A percentile compares a stretch with the other conserved stretches of the same genome.
phyloP scores from a whole-genome alignment of 2,113 vertebrate genomes.

The Galeopterus variegatus region DNA sequence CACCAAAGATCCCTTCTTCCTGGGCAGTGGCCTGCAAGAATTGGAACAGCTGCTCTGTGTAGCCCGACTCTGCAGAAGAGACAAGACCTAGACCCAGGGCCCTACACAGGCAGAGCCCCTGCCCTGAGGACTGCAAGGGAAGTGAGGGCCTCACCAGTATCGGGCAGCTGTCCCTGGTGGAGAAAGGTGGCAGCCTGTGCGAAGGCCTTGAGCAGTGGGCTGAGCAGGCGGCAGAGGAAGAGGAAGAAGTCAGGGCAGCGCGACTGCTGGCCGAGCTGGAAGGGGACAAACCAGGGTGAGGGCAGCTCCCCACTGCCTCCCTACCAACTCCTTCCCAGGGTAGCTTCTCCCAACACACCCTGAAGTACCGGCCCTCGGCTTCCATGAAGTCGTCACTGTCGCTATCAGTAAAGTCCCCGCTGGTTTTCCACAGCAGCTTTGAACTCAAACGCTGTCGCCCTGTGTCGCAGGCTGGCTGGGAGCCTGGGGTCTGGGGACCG shows the following conservation, averaged over 20 bases:
- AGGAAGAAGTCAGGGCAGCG: constrained; percentile 92
- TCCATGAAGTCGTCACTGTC: constrained; percentile 91
- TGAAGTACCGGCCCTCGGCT: constrained; percentile 88
- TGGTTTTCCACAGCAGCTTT: constrained; percentile 84
- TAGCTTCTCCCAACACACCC: constrained; percentile 85
- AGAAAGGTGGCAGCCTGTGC: constrained; percentile 88
- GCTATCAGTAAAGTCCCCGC: constrained; percentile 90
- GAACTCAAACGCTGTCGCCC: constrained; percentile 78
- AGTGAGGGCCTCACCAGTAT: constrained; percentile 71
- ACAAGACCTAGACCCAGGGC: neutral
- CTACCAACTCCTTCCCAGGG: rapidly evolving
- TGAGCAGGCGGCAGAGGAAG: constrained; percentile 94
- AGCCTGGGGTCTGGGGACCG: constrained; percentile 34
- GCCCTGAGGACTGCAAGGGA: constrained; percentile 41
- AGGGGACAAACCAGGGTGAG: neutral
- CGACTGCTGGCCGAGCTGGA: constrained; percentile 91
- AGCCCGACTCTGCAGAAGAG: constrained; percentile 86
- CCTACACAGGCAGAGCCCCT: neutral
- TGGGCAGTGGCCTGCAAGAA: constrained; percentile 90
- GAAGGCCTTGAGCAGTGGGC: constrained; percentile 91
- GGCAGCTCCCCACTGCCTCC: neutral
- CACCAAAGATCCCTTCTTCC: constrained; percentile 90
- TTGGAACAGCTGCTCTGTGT: constrained; percentile 87
- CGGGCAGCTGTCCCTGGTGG: constrained; percentile 67
- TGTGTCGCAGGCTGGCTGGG: constrained; percentile 88